These are phyloP conservation scores for Pteronotus mesoamericanus DNA, from an alignment of 2,797 vertebrate species.

Conservation along the genomic window DNA sequence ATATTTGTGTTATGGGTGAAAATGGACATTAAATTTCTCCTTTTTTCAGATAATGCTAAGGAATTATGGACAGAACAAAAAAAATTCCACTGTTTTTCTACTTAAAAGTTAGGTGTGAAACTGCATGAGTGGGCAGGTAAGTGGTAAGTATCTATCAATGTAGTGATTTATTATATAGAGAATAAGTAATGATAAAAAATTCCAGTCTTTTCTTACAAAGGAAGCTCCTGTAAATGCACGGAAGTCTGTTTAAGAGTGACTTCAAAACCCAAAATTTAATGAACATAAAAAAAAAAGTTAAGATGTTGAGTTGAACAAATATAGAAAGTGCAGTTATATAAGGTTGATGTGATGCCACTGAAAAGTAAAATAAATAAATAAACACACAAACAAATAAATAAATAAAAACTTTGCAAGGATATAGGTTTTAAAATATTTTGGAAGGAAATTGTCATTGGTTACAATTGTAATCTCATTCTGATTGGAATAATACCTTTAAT, in stretches of 20 bases:
- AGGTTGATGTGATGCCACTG: not conserved
- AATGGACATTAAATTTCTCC: not conserved
- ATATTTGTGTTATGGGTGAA: not conserved
- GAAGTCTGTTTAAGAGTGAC: not conserved
- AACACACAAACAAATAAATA: not conserved
- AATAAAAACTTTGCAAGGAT: not conserved
- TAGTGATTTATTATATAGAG: not conserved
- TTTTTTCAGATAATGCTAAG: not conserved
- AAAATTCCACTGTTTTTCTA: not conserved
- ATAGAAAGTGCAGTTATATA: not conserved
- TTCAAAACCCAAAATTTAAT: constrained; percentile 4
- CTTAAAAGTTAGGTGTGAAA: not conserved
- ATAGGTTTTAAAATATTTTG: not conserved
- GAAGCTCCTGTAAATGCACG: not conserved
- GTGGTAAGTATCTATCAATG: not conserved
- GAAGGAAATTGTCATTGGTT: not conserved
- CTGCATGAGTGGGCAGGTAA: not conserved
- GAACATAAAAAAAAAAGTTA: not conserved
- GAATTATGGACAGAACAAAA: not conserved
- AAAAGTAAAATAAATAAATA: too few species aligned
- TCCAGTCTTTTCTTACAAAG: not conserved
- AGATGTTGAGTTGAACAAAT: not conserved
- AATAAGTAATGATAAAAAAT: not conserved
- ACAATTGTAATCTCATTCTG: not conserved
- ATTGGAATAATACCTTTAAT: not conserved